Base-by-base conservation (phyloP, 2,888 invertebrate genomes). In the Rhingia rostrata region DNA sequence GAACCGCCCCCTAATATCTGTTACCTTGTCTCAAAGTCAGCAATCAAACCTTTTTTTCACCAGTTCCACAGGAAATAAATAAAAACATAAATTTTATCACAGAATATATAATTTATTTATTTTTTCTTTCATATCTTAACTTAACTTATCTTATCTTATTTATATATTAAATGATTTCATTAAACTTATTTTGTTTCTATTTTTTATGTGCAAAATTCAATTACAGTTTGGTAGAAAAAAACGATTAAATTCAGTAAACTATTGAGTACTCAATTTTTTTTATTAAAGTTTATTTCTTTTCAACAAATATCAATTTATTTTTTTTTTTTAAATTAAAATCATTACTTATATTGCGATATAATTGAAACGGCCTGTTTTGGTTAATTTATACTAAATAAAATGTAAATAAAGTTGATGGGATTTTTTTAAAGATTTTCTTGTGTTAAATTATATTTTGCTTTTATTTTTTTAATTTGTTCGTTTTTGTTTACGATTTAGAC, bases 21-120 rank as follows among this genome's bases (percentile, higher is more conserved):
- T n/a, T n/a, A n/a, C n/a, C n/a, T n/a, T n/a, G n/a, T n/a, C n/a
- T n/a, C n/a, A n/a, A n/a, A n/a, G n/a, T n/a, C n/a, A n/a, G n/a
- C n/a, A n/a, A n/a, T n/a, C n/a, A n/a, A n/a, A n/a, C n/a, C n/a
- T n/a, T n/a, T n/a, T 22, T 22, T 22, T 22, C 22, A 22, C 22
- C 22, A 22, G 22, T 22, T 6, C 37, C n/a, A 4, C 22, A 30
- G 3, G 10, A 49, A 60, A 33, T 22, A 12, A 41, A 56, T 60
- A 14, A 69, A 70, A 51, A 33, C 60, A 41, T 9, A 32, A 32
- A 6, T 58, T 67, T 83, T 83, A 83, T 83, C 83, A 83, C 83
- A 83, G 83, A 83, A 83, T 83, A 83, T 83, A 83, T 79, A 83
- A 83, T 83, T 83, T 83, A 79, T 83, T 83, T 79, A 61, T n/a